Evolutionary conservation across 2,797 vertebrate genomes (phyloP).

Genomic region (Myripristis jacobus): DNA sequence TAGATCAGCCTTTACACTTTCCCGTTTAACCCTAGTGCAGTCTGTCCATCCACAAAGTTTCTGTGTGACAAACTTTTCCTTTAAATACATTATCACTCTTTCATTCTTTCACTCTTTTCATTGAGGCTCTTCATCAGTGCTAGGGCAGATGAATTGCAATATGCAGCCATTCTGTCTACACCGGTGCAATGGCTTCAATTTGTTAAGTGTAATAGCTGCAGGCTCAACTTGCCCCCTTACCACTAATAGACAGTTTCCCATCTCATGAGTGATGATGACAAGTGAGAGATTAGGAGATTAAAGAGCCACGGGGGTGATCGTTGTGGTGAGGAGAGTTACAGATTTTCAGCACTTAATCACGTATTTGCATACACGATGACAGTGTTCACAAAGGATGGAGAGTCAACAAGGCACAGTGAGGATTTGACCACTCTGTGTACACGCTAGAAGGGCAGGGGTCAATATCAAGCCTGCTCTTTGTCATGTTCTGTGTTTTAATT

Average conservation of each 20-base stretch:
- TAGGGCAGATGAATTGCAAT: not conserved
- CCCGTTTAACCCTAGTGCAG: too few relatives aligned
- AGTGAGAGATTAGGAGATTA: not conserved
- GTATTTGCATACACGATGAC: too few relatives aligned
- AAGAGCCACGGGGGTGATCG: not conserved
- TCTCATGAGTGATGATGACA: not conserved
- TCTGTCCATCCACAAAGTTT: too few relatives aligned
- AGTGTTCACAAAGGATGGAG: not conserved
- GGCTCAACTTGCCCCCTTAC: not conserved
- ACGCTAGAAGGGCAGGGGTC: not conserved
- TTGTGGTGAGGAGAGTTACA: not conserved
- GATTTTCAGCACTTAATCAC: not conserved
- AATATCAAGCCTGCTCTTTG: not conserved
- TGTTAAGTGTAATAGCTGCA: not conserved
- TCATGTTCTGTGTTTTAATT: not conserved
- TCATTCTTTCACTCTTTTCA: too few relatives aligned
- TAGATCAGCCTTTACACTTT: too few relatives aligned
- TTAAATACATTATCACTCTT: too few relatives aligned
- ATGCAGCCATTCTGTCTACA: not conserved
- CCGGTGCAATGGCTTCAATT: not conserved
- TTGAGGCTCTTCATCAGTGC: too few relatives aligned
- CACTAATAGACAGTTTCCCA: too few relatives aligned
- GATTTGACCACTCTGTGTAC: not conserved
- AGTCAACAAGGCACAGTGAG: not conserved
- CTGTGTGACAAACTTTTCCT: too few relatives aligned